phyloP scores from a whole-genome alignment of 2,797 vertebrate species.

The Vespertilio murinus region DNA sequence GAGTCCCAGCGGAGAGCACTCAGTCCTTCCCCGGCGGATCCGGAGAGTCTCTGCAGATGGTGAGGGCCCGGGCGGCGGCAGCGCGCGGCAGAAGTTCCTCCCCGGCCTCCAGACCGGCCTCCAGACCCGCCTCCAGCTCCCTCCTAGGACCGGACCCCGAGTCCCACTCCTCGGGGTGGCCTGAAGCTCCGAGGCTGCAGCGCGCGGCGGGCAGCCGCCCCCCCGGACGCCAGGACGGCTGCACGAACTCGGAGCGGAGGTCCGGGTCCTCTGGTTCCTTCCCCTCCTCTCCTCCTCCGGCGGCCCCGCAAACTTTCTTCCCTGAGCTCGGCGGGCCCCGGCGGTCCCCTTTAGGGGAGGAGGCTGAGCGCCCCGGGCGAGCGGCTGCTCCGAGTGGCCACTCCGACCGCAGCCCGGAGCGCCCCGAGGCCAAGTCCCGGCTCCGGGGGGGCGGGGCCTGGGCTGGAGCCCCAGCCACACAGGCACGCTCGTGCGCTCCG shows the following conservation, averaged over 20 bases:
- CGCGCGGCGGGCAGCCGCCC: neutral
- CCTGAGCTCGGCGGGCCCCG: neutral
- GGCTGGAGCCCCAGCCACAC: neutral
- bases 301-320: slow-evolving; percentile 55
- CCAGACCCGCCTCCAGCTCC: neutral
- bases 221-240: neutral
- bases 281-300: neutral
- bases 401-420: neutral
- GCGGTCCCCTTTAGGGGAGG: neutral
- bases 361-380: neutral
- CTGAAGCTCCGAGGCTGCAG: neutral
- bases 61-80: neutral
- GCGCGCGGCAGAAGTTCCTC: neutral
- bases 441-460: neutral
- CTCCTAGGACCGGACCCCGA: neutral
- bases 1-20: slow-evolving; percentile 5
- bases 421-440: neutral
- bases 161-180: neutral
- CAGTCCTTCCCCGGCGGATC: slow-evolving; percentile 5
- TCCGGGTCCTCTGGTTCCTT: neutral
- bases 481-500: slow-evolving; percentile 1
- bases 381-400: neutral
- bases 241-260: neutral
- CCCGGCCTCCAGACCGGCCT: neutral
- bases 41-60: slow-evolving; percentile 12